Evolutionary conservation across 2,113 vertebrate species (phyloP).

Genomic region (Piprites chloris): DNA sequence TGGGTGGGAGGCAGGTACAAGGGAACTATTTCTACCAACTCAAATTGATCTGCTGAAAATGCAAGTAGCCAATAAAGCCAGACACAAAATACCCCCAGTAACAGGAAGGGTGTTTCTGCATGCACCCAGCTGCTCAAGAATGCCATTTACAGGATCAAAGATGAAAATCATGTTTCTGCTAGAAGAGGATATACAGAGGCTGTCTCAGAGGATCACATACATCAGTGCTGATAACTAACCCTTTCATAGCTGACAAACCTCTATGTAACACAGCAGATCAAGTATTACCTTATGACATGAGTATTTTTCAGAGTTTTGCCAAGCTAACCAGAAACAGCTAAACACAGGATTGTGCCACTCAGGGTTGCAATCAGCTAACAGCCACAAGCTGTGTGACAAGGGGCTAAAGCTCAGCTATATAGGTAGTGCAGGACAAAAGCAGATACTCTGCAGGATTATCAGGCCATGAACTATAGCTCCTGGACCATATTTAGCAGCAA

Average conservation of each 20-base stretch:
- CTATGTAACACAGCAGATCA: neutral
- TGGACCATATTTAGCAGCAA: neutral
- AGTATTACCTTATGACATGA: neutral
- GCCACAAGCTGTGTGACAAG: neutral
- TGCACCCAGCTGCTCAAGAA: neutral
- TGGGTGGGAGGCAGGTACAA: neutral
- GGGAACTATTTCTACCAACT: neutral
- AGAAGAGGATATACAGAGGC: neutral
- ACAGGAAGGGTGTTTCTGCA: neutral
- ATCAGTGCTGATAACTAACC: slow-evolving; percentile 9
- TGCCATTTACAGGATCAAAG: neutral
- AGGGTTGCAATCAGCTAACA: neutral
- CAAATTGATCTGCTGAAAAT: accelerated
- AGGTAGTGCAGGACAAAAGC: neutral
- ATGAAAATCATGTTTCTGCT: slow-evolving; percentile 20
- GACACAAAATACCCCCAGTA: accelerated
- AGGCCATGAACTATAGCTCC: neutral
- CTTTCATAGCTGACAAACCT: neutral
- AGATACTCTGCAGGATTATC: neutral
- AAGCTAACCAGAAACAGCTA: slow-evolving; percentile 29
- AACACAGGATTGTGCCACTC: neutral
- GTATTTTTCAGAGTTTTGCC: neutral
- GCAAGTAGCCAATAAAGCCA: neutral
- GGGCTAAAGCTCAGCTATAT: neutral
- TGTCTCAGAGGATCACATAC: neutral